phyloP scores from a whole-genome alignment of 2,113 vertebrate species.

The Pantherophis guttatus region DNA sequence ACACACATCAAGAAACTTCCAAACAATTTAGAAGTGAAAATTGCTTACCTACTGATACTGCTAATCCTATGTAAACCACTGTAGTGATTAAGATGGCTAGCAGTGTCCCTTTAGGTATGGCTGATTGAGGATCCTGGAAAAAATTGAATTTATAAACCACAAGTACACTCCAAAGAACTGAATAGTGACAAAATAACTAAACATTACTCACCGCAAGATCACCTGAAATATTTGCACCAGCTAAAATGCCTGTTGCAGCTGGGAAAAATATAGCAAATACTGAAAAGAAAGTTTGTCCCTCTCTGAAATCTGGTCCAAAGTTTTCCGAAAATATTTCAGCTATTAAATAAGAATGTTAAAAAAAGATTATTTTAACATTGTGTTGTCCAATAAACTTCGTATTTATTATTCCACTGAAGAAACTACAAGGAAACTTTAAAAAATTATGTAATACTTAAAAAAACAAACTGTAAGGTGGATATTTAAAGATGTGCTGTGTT shows the following conservation, averaged over 20 bases:
- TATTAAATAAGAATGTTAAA: slow-evolving; percentile 56
- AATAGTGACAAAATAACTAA: neutral
- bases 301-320: slow-evolving; percentile 89
- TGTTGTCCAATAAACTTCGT: neutral
- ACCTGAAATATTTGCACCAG: slow-evolving; percentile 98
- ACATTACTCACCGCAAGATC: slow-evolving; percentile 88
- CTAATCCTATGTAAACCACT: slow-evolving; percentile 89
- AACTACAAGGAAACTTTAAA: neutral
- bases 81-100: slow-evolving; percentile 95
- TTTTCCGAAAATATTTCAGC: slow-evolving; percentile 90
- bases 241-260: slow-evolving; percentile 96
- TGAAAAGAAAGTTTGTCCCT: slow-evolving; percentile 86
- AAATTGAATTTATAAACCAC: slow-evolving; percentile 46
- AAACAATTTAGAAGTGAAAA: slow-evolving; percentile 19
- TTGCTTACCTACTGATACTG: slow-evolving; percentile 87
- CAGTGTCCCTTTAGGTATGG: slow-evolving; percentile 94
- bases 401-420: neutral
- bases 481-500: neutral
- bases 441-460: neutral
- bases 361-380: neutral
- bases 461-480: neutral
- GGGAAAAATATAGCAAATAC: slow-evolving; percentile 98
- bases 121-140: slow-evolving; percentile 91
- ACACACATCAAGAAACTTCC: neutral
- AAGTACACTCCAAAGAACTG: neutral